Base-by-base conservation (phyloP, 2,797 vertebrate genomes). In the Chelonia mydas region DNA sequence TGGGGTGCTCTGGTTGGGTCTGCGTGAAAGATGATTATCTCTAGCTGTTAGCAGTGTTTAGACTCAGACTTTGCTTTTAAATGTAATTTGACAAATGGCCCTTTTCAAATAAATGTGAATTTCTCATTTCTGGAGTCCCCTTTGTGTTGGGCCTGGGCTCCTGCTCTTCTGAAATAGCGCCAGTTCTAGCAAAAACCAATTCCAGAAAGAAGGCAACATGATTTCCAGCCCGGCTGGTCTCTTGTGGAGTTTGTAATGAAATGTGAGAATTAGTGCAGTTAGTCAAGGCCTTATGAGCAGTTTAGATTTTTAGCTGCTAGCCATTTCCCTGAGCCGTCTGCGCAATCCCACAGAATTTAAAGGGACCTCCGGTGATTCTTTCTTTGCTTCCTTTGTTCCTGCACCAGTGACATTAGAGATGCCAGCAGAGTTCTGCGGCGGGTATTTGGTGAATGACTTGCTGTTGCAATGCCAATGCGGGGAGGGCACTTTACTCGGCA, bases 1-100 rank as follows among this genome's bases (percentile, higher is more conserved):
- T 19, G 6, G 6, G 31, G 50, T 1, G 78, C 10, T 6, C 72
- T 0, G 15, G 28, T 1, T 7, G 55, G 68, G 33, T 76, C 72
- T 78, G 47, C n/a, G 19, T 72, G 11, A 65, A 77, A 49, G 1
- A 1, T 31, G 41, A 54, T 37, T 28, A 16, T n/a, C 37, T 74
- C n/a, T 31, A 25, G 31, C 23, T 41, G 28, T 59, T 27, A 33
- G n/a, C 15, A 9, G 19, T 45, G 12, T 27, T 77, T 45, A 28
- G 31, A 33, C 28, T 15, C 31, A 33, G 28, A 15, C 59, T 31
- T 23, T 31, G 41, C 65, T 41, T 53, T 65, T 59, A 27, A 33
- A 51, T 33, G 19, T 33, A 31, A 68, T 12, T 3, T 19, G 19
- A 27, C 28, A 21, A 72, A 80, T 17, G 47, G 25, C 16, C 49